These are phyloP conservation scores for Aeoliscus strigatus DNA, from an alignment of 2,797 vertebrate genomes.

Conservation along the genomic window DNA sequence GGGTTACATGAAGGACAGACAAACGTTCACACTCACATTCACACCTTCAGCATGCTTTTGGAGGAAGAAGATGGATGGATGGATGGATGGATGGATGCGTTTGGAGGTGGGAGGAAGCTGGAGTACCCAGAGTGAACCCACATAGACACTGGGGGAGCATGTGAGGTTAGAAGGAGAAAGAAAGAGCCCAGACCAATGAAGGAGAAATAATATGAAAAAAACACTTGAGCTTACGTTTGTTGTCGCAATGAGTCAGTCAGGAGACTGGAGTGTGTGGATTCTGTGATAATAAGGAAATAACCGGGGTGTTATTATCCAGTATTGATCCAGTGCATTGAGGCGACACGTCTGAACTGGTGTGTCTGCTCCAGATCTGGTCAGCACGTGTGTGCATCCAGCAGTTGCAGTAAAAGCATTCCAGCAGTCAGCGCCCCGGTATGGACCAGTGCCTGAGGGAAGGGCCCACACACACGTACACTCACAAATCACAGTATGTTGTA, in stretches of 20 bases:
- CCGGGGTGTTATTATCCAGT: slow-evolving; percentile 6
- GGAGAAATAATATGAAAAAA: no score
- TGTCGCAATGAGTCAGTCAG: neutral
- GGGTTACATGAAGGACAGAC: no score
- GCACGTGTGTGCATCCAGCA: slow-evolving; percentile 20
- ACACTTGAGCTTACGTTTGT: no score
- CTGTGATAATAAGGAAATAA: slow-evolving; percentile 7
- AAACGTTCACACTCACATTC: no score
- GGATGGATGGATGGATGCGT: no score
- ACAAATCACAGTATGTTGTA: slow-evolving; percentile 22
- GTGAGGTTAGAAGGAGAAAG: no score
- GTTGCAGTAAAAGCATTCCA: slow-evolving; percentile 61
- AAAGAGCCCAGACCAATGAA: no score
- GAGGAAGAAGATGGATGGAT: no score
- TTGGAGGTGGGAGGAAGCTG: no score
- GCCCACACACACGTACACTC: slow-evolving; percentile 34
- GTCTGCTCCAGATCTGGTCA: slow-evolving; percentile 39
- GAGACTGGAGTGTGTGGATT: neutral
- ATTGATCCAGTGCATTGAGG: slow-evolving; percentile 30
- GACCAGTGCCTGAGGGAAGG: slow-evolving; percentile 40
- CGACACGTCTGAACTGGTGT: slow-evolving; percentile 37
- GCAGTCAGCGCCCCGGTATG: slow-evolving; percentile 43
- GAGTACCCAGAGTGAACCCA: no score
- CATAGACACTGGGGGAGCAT: no score
- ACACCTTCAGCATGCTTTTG: no score